Percentiles rank a stretch among this genome's conserved stretches.
phyloP scores from a whole-genome alignment of 2,797 vertebrate species.

The Cyprinella venusta region DNA sequence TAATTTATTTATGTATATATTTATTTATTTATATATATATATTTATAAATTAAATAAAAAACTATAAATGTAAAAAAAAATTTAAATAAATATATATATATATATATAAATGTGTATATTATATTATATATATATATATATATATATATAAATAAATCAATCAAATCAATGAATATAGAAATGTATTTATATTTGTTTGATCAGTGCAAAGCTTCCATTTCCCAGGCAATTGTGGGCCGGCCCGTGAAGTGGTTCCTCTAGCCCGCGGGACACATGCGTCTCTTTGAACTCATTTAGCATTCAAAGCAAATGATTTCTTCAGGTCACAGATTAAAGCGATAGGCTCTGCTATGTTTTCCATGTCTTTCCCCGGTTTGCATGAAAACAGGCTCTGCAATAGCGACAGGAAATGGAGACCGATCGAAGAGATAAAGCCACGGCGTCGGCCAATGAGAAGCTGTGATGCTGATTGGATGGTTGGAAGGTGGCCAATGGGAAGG shows the following conservation, averaged over 20 bases:
- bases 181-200: too few species aligned
- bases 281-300: conserved; percentile 55
- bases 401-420: conserved; percentile 65
- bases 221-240: neutral
- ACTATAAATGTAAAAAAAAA: too few species aligned
- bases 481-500: conserved; percentile 19
- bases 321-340: conserved; percentile 63
- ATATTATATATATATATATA: too few species aligned
- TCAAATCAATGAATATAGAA: too few species aligned
- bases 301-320: conserved; percentile 57
- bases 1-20: too few species aligned
- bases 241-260: neutral
- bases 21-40: too few species aligned
- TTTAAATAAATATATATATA: too few species aligned
- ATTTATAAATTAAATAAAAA: too few species aligned
- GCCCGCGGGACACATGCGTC: neutral
- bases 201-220: neutral
- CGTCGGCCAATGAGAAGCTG: conserved; percentile 52
- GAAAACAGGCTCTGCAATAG: conserved; percentile 61
- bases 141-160: too few species aligned
- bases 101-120: too few species aligned
- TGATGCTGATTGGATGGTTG: conserved; percentile 46
- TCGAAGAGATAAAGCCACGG: conserved; percentile 61
- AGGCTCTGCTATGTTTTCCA: conserved; percentile 35
- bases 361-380: conserved; percentile 38